phyloP scores from a whole-genome alignment of 2,113 vertebrate species.

The Uria lomvia region DNA sequence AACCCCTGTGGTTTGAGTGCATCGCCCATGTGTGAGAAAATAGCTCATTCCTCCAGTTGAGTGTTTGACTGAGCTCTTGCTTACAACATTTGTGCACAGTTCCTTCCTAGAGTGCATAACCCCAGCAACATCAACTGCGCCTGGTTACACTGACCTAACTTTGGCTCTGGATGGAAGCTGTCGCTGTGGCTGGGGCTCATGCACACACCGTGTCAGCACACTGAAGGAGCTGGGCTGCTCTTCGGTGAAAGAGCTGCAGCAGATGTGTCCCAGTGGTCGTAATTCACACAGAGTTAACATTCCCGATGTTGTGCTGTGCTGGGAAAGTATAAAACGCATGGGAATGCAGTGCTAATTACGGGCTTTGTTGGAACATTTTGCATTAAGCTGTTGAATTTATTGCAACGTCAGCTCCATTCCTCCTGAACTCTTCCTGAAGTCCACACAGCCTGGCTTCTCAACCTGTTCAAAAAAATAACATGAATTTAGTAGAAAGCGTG shows the following conservation, averaged over 20 bases:
- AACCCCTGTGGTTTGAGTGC: background rate
- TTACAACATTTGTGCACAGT: accelerated
- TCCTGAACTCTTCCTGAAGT: background rate
- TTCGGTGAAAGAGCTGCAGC: background rate
- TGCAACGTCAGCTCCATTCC: background rate
- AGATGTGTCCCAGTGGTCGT: too few relatives aligned
- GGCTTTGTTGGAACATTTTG: background rate
- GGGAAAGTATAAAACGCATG: background rate
- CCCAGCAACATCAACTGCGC: accelerated
- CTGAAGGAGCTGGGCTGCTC: background rate
- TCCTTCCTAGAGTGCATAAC: background rate
- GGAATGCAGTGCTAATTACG: background rate
- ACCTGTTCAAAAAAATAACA: background rate
- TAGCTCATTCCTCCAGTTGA: background rate
- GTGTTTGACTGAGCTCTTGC: background rate
- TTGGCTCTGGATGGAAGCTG: background rate
- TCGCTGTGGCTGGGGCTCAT: accelerated
- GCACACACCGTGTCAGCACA: accelerated
- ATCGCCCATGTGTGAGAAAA: background rate
- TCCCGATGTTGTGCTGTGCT: background rate
- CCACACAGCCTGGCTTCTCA: background rate
- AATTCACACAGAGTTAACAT: background rate
- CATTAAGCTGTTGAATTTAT: background rate
- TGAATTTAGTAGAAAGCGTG: background rate
- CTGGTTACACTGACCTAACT: too few relatives aligned